Evolutionary conservation across 2,797 vertebrate genomes (phyloP).

Genomic region (Cuculus canorus): DNA sequence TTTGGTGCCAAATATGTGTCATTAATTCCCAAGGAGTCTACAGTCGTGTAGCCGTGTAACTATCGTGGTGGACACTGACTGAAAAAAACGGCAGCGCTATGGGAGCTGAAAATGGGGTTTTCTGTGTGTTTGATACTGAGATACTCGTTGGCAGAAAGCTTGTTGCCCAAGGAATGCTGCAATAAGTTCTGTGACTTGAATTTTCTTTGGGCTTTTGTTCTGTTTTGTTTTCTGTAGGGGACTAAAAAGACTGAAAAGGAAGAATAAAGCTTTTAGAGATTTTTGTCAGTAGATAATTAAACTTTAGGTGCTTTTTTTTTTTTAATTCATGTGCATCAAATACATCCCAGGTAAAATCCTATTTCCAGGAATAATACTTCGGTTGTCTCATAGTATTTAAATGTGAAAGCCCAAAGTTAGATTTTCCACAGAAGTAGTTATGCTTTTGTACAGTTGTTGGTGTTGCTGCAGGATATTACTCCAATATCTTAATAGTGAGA

Average conservation of each 20-base stretch:
- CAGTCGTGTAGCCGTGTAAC: background rate
- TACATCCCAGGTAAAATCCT: background rate
- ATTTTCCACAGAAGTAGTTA: constrained; percentile 2
- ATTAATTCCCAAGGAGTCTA: background rate
- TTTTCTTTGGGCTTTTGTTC: background rate
- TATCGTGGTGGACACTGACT: background rate
- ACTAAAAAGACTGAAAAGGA: background rate
- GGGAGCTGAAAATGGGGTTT: background rate
- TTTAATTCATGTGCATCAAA: constrained; percentile 38
- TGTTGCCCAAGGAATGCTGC: background rate
- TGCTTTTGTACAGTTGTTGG: constrained; percentile 9
- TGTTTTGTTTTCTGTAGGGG: background rate
- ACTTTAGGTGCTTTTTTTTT: constrained; percentile 27
- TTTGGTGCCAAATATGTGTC: constrained; percentile 14
- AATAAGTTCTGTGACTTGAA: background rate
- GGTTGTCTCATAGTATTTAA: background rate
- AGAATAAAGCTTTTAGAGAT: background rate
- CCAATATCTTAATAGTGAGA: constrained; percentile 28
- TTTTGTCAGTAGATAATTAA: background rate
- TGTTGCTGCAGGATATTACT: background rate
- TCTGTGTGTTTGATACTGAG: background rate
- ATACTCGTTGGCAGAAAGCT: background rate
- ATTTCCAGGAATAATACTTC: constrained; percentile 32
- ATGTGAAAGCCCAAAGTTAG: constrained; percentile 39
- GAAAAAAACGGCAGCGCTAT: background rate